Conservation (phyloP, 2,888 invertebrate genomes). For the Andricus quercusramuli region DNA sequence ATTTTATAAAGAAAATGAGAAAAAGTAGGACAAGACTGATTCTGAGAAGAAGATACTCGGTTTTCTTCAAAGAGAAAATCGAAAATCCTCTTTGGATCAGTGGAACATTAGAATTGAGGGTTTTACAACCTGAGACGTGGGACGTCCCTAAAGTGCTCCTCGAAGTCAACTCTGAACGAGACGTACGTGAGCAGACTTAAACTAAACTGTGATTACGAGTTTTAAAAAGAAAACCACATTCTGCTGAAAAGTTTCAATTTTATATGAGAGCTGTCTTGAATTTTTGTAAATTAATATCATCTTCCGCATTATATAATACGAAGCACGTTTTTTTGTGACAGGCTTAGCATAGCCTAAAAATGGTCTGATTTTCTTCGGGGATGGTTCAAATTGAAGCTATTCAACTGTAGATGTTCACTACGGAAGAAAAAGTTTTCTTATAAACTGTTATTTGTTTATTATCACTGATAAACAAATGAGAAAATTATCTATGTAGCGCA, state of each 20-base stretch:
- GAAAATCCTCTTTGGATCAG: neutral
- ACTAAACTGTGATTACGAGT: neutral
- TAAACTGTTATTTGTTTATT: no score
- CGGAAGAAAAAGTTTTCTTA: no score
- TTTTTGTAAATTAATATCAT: neutral
- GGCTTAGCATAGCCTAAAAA: no score
- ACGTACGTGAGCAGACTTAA: neutral
- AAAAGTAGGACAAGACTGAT: neutral
- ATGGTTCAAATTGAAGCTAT: no score
- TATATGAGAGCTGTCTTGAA: neutral
- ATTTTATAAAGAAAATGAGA: no score
- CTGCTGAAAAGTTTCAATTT: neutral
- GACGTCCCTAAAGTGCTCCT: conserved; percentile 9
- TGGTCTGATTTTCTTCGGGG: no score
- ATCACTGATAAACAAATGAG: no score
- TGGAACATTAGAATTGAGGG: neutral
- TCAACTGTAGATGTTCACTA: no score
- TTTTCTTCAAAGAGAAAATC: neutral
- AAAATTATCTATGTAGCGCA: no score
- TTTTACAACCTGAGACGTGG: neutral
- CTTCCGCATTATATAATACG: no score
- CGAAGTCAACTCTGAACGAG: neutral
- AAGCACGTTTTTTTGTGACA: no score
- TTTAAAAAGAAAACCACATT: neutral
- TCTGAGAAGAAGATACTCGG: neutral